phyloP scores from a whole-genome alignment of 2,797 vertebrate species.

The Sylvilagus floridanus region DNA sequence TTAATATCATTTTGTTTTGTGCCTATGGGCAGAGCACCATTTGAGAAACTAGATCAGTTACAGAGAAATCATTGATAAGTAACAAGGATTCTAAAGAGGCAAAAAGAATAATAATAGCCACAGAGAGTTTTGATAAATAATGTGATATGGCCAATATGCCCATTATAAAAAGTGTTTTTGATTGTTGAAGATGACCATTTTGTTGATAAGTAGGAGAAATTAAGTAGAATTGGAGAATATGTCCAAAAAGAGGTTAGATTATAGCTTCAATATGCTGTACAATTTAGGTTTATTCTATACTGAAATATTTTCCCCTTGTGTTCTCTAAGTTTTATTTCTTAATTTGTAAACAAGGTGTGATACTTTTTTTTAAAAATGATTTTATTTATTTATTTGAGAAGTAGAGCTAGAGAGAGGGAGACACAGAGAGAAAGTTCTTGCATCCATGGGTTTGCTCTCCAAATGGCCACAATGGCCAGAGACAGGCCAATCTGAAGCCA shows the following conservation, averaged over 20 bases:
- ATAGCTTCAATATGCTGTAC: neutral
- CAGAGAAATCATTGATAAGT: neutral
- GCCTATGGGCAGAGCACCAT: neutral
- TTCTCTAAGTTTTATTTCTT: neutral
- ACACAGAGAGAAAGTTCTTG: too few relatives aligned
- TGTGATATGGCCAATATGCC: neutral
- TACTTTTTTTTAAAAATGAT: too few relatives aligned
- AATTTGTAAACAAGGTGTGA: neutral
- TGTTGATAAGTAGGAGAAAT: neutral
- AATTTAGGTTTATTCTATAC: neutral
- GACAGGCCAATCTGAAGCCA: too few relatives aligned
- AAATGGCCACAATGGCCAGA: too few relatives aligned
- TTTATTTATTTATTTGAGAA: too few relatives aligned
- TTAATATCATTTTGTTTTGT: neutral
- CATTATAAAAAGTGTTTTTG: neutral
- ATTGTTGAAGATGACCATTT: neutral
- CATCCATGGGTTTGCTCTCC: too few relatives aligned
- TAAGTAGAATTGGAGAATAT: neutral
- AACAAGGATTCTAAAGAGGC: neutral
- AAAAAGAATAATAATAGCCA: neutral
- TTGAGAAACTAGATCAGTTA: neutral
- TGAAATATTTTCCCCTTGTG: neutral
- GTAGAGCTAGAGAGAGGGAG: too few relatives aligned
- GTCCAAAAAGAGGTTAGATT: slow-evolving; percentile 2
- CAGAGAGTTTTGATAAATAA: neutral